Conservation (phyloP, 2,797 vertebrate genomes). For the Neomorphus geoffroyi region DNA sequence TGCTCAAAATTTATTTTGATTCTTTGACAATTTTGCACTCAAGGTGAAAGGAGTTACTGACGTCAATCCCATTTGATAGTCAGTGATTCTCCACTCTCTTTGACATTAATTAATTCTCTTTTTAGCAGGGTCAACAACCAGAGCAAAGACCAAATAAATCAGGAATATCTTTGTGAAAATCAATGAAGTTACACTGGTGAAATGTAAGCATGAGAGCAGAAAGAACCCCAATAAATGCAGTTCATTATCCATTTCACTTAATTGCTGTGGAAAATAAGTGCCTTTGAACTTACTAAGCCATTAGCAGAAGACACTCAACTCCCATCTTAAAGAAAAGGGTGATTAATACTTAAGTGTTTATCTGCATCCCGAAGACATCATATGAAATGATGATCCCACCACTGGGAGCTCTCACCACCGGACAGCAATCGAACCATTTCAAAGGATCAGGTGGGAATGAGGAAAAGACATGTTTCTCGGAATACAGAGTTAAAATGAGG, state of each 20-base stretch:
- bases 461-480: background rate
- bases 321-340: constrained; percentile 9
- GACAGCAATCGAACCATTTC: background rate
- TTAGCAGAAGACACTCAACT: constrained; percentile 47
- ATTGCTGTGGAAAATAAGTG: constrained; percentile 49
- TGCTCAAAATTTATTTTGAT: constrained; percentile 29
- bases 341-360: constrained; percentile 59
- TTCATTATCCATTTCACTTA: constrained; percentile 54
- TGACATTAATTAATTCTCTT: constrained; percentile 47
- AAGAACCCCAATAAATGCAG: constrained; percentile 17
- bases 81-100: background rate
- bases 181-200: background rate
- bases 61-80: constrained; percentile 4
- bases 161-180: constrained; percentile 22
- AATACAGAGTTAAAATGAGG: constrained; percentile 4
- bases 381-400: constrained; percentile 10
- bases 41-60: constrained; percentile 16
- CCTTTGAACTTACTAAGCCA: constrained; percentile 44
- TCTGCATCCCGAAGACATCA: background rate
- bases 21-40: background rate
- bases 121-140: constrained; percentile 16
- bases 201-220: constrained; percentile 8
- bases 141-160: constrained; percentile 33
- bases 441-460: background rate
- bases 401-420: constrained; percentile 28